Conservation (phyloP, 1,140 invertebrate species). For the Rhizoglyphus robini region DNA sequence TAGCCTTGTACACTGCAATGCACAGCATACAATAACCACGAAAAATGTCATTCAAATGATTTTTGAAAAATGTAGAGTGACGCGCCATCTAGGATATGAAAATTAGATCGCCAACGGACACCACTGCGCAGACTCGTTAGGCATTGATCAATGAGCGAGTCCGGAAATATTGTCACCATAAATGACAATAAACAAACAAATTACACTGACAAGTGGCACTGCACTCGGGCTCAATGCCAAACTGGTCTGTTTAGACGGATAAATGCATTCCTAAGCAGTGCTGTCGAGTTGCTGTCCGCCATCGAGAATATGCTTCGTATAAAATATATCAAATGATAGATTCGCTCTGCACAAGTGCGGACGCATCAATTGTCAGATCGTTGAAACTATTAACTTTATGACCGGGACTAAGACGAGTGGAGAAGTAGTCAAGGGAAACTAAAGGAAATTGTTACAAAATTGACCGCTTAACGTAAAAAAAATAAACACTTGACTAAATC, state of each 20-base stretch:
- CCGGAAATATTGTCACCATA: slow-evolving; percentile 8
- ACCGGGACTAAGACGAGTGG: neutral
- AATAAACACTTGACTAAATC: neutral
- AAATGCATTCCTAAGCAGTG: neutral
- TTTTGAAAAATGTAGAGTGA: too few species aligned
- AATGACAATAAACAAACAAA: slow-evolving; percentile 1
- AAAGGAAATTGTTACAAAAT: neutral
- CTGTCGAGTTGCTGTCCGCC: neutral
- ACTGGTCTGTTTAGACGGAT: slow-evolving; percentile 2
- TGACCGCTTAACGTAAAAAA: neutral
- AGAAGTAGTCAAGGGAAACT: neutral
- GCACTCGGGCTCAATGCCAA: neutral
- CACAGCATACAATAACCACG: too few species aligned
- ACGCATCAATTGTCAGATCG: neutral
- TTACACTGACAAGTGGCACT: neutral
- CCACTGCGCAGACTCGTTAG: neutral
- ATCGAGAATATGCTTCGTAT: too few species aligned
- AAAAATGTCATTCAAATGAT: too few species aligned
- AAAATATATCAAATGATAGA: neutral
- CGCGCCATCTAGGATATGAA: too few species aligned
- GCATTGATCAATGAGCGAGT: neutral
- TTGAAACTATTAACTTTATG: neutral
- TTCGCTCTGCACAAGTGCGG: neutral
- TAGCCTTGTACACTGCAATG: too few species aligned
- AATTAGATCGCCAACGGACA: neutral